These are phyloP conservation scores for Cyphomyrus discorhynchus DNA, from an alignment of 2,113 vertebrate species.

Conservation along the genomic window DNA sequence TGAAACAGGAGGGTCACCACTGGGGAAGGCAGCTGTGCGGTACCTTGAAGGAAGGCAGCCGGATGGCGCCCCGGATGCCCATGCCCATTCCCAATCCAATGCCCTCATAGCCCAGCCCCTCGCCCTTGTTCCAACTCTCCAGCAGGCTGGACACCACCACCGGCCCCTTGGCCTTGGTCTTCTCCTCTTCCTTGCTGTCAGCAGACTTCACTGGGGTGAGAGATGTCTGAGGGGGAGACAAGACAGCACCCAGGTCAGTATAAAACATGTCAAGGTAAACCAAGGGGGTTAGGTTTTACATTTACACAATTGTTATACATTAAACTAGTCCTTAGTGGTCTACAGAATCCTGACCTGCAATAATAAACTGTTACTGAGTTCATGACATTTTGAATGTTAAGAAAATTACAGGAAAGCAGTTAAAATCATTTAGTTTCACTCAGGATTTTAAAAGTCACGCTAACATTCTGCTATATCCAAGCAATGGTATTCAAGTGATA, in stretches of 20 bases:
- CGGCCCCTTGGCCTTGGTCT: constrained; percentile 83
- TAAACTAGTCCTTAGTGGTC: background rate
- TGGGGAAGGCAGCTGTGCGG: background rate
- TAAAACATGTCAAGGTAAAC: background rate
- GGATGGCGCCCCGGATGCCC: constrained; percentile 83
- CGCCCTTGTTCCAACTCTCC: constrained; percentile 95
- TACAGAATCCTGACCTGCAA: background rate
- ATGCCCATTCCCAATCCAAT: constrained; percentile 86
- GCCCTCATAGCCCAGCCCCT: constrained; percentile 84
- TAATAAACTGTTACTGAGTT: background rate
- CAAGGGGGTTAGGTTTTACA: background rate
- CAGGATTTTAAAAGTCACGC: background rate
- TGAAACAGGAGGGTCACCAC: background rate
- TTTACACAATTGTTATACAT: background rate
- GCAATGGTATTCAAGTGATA: background rate
- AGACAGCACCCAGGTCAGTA: background rate
- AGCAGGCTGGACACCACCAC: constrained; percentile 77
- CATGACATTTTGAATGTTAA: background rate
- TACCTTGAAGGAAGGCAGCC: constrained; percentile 94
- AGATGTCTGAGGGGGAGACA: constrained; percentile 60
- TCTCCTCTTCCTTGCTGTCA: constrained; percentile 83
- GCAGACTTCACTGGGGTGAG: constrained; percentile 85
- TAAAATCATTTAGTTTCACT: background rate
- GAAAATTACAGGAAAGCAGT: background rate
- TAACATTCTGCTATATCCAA: background rate